A percentile compares a stretch with the other conserved stretches of the same genome.
Conservation (phyloP, 2,797 vertebrate genomes). For the Hozukius guyotensis region DNA sequence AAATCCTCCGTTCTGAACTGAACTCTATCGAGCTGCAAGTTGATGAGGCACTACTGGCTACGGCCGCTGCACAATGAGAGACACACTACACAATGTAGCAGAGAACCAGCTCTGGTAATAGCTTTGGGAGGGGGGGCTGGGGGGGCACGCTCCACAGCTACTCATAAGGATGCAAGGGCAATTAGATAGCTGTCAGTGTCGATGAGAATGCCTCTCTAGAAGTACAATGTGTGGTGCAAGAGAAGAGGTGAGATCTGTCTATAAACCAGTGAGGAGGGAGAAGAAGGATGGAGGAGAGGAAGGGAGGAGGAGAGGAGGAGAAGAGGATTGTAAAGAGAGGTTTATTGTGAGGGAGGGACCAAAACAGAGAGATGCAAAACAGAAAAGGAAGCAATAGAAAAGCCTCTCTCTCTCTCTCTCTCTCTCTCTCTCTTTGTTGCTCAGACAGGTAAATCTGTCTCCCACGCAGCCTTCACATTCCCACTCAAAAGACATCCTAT, state of each 20-base stretch:
- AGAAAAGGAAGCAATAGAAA: background rate
- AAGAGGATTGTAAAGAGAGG: background rate
- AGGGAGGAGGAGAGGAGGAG: background rate
- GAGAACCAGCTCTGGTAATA: constrained; percentile 52
- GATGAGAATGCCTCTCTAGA: constrained; percentile 57
- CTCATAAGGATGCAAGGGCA: constrained; percentile 76
- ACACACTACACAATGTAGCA: constrained; percentile 44
- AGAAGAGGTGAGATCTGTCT: constrained; percentile 69
- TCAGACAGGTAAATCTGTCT: constrained; percentile 59
- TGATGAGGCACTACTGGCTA: constrained; percentile 54
- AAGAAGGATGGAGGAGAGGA: background rate
- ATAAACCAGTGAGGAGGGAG: constrained; percentile 47
- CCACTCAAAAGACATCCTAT: constrained; percentile 43
- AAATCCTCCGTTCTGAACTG: constrained; percentile 52
- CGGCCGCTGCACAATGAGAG: constrained; percentile 46
- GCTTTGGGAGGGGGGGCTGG: constrained; percentile 8
- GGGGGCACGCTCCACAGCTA: constrained; percentile 29
- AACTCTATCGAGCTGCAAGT: constrained; percentile 39
- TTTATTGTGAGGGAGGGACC: background rate
- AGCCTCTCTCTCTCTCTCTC: background rate
- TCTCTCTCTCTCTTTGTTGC: constrained; percentile 31
- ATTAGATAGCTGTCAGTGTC: constrained; percentile 80
- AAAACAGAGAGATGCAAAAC: background rate
- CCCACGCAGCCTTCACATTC: constrained; percentile 41
- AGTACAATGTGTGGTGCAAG: constrained; percentile 57